These are phyloP conservation scores for Schizothorax lantsangensis DNA, from an alignment of 2,797 vertebrate genomes.

Conservation along the genomic window DNA sequence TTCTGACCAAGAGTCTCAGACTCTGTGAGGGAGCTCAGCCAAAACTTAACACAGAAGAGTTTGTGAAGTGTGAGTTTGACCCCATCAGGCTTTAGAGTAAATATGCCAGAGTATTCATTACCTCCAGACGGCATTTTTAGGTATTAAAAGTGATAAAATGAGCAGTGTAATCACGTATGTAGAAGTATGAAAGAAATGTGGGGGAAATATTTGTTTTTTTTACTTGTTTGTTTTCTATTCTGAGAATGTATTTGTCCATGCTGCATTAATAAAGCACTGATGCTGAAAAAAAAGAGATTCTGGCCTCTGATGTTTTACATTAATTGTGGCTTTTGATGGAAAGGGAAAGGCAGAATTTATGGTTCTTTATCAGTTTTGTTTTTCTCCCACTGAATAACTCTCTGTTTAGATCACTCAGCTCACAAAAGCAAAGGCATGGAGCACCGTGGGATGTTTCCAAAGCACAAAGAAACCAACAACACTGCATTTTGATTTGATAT, in stretches of 20 bases:
- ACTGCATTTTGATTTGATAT: not conserved
- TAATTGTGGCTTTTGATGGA: not conserved
- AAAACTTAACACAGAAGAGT: conserved; percentile 32
- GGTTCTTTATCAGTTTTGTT: not conserved
- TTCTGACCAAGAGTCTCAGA: not conserved
- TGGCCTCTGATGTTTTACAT: not conserved
- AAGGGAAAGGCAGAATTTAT: not conserved
- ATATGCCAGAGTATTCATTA: not conserved
- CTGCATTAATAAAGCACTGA: not conserved
- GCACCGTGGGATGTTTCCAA: not conserved
- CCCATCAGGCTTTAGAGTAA: not conserved
- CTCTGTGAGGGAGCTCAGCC: conserved; percentile 41
- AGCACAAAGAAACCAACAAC: not conserved
- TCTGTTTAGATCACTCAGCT: not conserved
- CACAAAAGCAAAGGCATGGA: not conserved
- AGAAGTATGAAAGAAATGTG: not conserved
- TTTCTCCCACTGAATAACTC: not conserved
- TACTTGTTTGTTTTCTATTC: not conserved
- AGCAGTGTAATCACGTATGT: not conserved
- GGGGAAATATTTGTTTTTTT: not conserved
- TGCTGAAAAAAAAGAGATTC: not conserved
- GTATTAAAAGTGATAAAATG: not conserved
- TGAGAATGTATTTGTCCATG: not conserved
- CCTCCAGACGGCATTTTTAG: not conserved
- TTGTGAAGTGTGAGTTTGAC: conserved; percentile 48